Conservation (phyloP, 2,113 vertebrate species). For the Charadrius vociferus region DNA sequence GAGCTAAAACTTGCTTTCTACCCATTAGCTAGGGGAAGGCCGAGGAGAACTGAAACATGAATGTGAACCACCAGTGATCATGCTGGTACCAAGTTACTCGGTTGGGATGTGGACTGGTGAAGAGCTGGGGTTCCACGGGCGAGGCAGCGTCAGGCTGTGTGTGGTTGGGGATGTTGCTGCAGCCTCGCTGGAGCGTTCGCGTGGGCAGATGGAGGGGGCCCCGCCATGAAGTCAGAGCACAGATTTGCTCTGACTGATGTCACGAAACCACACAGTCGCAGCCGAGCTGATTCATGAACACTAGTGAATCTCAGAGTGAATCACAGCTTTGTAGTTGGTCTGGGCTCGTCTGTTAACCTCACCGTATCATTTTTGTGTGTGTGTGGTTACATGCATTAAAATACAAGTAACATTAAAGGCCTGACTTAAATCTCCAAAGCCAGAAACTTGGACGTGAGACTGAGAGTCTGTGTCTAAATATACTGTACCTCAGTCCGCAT, state of each 20-base stretch:
- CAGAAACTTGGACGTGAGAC: neutral
- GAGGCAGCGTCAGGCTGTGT: rapidly evolving
- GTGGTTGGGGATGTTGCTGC: neutral
- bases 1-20: neutral
- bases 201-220: neutral
- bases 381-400: conserved; percentile 7
- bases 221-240: neutral
- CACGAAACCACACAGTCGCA: neutral
- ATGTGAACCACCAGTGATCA: neutral
- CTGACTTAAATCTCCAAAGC: conserved; percentile 1
- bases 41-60: neutral
- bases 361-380: neutral
- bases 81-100: neutral
- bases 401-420: conserved; percentile 15
- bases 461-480: conserved; percentile 16
- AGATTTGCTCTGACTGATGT: neutral
- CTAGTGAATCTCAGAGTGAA: neutral
- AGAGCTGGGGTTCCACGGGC: neutral
- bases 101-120: neutral
- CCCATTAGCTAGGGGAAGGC: neutral
- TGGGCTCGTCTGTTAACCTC: conserved; percentile 1
- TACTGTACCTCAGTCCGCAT: neutral
- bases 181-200: neutral
- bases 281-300: neutral
- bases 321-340: conserved; percentile 16